Conservation (phyloP, 2,113 vertebrate species). For the Stictonetta naevosa region DNA sequence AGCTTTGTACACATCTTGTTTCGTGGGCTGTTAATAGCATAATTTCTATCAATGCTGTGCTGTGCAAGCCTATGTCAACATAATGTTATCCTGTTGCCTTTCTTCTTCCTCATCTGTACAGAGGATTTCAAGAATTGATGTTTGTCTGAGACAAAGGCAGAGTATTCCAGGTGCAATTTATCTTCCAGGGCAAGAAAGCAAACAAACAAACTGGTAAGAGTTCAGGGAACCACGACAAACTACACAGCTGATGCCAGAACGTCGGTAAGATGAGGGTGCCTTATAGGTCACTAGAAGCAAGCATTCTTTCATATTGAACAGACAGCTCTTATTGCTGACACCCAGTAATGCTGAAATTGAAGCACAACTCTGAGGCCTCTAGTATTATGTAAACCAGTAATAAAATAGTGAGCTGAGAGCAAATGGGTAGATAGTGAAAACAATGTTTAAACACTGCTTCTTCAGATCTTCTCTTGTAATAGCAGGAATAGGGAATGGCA, state of each 20-base stretch:
- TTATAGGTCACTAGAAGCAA: not conserved
- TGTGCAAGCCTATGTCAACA: not conserved
- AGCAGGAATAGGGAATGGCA: not conserved
- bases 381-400: not conserved
- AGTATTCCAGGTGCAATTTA: not conserved
- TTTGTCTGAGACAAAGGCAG: not conserved
- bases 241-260: not conserved
- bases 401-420: not conserved
- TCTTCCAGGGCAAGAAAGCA: not conserved
- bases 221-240: not conserved
- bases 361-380: not conserved
- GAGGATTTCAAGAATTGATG: not conserved
- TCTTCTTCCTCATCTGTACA: not conserved
- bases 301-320: not conserved
- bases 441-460: not conserved
- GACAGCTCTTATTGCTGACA: not conserved
- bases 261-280: not conserved
- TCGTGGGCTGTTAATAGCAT: not conserved
- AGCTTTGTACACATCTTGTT: not conserved
- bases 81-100: not conserved
- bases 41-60: not conserved
- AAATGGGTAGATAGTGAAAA: not conserved
- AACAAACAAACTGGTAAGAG: not conserved
- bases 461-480: not conserved
- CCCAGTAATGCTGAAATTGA: not conserved